Evolutionary conservation across 2,797 vertebrate species (phyloP), one percentile per base, ranked within the genome.

Genomic region (Lacerta viridis): DNA sequence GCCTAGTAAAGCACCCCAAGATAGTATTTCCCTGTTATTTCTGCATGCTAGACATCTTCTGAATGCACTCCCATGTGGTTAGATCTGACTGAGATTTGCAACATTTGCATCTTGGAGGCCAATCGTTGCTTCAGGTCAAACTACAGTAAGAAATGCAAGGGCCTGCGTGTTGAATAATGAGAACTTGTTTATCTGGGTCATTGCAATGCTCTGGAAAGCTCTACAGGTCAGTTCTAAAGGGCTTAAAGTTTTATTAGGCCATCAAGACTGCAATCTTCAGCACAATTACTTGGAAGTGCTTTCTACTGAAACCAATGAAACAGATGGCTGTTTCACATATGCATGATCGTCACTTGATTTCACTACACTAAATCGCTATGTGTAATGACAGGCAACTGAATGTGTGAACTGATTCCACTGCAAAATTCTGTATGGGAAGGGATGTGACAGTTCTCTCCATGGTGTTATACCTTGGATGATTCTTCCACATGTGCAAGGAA

Each of bases 101-200:
- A 64, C 55, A 64, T 74, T 75, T 87, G 79, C 55, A 87, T 82
- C 69, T 87, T 46, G 55, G 79, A 75, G 55, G n/a, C 79, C 55
- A 46, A 17, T 64, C 69, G 1, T 87, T 81, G 86, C 86, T 87
- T 64, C 86, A 82, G 86, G 86, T 82, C 69, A 87, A 20, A 81
- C 41, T 81, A 64, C 75, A 33, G 79, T 41, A 82, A 75, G 55
- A 29, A 64, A 74, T 46, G 69, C 68, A 87, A 87, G 75, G 55
- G 69, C 17, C 71, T 80, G 29, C 27, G 71, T 75, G 39, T 27
- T 64, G 29, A 74, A 66, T 87, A 82, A 87, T 87, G 79, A 87
- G 80, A 61, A 75, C 39, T 82, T 82, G 23, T 82, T 81, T 87
- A 75, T 82, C 55, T 81, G 55, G 86, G 79, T 75, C 86, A 82